phyloP scores from a whole-genome alignment of 2,888 invertebrate species.

The Parnassius orleans region DNA sequence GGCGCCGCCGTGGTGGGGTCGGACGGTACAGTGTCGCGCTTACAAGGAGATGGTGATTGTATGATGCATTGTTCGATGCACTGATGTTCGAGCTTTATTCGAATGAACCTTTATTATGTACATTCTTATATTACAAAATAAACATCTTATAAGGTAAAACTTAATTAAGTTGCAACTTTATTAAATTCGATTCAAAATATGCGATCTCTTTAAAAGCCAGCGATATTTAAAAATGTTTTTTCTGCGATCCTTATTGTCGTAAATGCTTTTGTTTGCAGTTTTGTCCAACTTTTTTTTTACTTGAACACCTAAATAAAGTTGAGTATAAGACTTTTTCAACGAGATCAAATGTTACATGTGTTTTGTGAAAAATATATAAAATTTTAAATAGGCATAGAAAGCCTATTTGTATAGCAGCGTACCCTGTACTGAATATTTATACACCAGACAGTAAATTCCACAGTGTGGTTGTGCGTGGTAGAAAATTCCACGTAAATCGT shows the following conservation, averaged over 20 bases:
- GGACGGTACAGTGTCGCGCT: conserved; percentile 22
- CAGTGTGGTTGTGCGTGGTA: no score
- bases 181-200: neutral
- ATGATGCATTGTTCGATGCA: conserved; percentile 32
- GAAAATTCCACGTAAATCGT: no score
- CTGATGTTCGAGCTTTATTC: conserved; percentile 31
- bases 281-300: neutral
- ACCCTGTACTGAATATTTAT: no score
- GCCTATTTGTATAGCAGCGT: no score
- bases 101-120: conserved; percentile 4
- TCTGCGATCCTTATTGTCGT: neutral
- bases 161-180: no score
- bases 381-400: no score
- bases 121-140: conserved; percentile 4
- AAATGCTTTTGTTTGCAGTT: neutral
- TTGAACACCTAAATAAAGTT: neutral
- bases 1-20: conserved; percentile 52
- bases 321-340: neutral
- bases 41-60: conserved; percentile 35
- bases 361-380: no score
- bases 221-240: neutral
- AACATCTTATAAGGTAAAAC: conserved; percentile 1
- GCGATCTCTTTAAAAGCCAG: neutral
- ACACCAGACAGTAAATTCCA: no score
- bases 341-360: no score